Evolutionary conservation across 2,888 invertebrate genomes (phyloP), one percentile per base, ranked within the genome.

Genomic region (Diloba caeruleocephala): DNA sequence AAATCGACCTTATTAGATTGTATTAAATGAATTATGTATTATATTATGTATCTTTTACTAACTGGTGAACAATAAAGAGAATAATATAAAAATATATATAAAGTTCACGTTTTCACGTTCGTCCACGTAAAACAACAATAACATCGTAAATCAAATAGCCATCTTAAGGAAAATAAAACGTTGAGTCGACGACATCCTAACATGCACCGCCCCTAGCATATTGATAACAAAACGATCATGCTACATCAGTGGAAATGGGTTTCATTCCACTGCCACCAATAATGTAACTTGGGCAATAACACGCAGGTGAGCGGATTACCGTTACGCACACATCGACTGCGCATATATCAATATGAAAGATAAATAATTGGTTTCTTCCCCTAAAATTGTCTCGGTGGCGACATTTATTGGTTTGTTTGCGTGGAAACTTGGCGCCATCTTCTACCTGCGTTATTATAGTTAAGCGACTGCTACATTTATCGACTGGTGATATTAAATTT

Each of bases 391-490:
- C 81, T 77, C 77, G 63, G 75, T 75, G 78, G 78, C 74, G 84
- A 87, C 85, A 72, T 88, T 90, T 90, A 90, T 90, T 84, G 88
- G 85, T 88, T 80, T 90, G 88, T 90, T 89, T 89, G 84, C 76
- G 71, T 71, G 76, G 74, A 72, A 81, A 79, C 66, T 76, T 81
- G 87, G 86, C 87, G 84, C 85, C 79, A 56, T 58, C 78, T 67
- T 66, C 76, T 82, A 84, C 87, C 88, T 87, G 84, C 71, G 44
- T 63, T 71, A 68, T 65, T 70, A 71, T 72, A 74, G 76, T 70
- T 74, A 70, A 76, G 68, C 63, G 59, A 74, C 62, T 71, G 63
- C 65, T 64, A 71, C 70, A 75, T 79, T 60, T 80, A 83, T 81
- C 71, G 76, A 77, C 74, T 71, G 61, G 65, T 66, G 60, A 78